phyloP scores from a whole-genome alignment of 2,797 vertebrate genomes.

The Myripristis jacobus region DNA sequence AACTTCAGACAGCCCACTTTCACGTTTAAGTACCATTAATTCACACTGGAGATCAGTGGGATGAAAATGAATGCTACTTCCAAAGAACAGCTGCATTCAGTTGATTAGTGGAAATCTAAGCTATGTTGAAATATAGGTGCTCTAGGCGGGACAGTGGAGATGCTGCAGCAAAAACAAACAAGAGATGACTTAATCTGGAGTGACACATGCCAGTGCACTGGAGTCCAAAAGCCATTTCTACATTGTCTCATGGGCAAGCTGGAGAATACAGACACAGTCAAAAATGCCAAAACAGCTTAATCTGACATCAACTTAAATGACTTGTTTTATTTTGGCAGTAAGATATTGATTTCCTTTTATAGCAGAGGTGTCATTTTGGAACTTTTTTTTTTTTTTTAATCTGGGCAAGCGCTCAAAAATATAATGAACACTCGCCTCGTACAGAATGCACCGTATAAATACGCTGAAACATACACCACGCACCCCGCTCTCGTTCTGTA shows the following conservation, averaged over 20 bases:
- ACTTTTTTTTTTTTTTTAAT: too few species aligned
- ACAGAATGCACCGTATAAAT: neutral
- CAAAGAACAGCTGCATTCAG: neutral
- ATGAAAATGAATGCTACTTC: neutral
- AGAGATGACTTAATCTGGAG: constrained; percentile 29
- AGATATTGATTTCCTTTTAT: constrained; percentile 15
- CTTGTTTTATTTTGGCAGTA: constrained; percentile 17
- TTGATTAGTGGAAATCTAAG: constrained; percentile 12
- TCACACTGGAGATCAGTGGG: neutral
- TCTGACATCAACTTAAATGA: constrained; percentile 13
- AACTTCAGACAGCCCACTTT: constrained; percentile 58
- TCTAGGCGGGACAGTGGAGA: neutral
- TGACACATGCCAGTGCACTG: constrained; percentile 17
- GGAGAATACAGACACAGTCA: neutral
- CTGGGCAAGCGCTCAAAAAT: neutral
- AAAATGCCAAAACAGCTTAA: neutral
- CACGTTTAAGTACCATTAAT: neutral
- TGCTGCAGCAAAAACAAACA: neutral
- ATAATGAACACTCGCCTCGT: neutral
- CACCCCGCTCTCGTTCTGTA: neutral
- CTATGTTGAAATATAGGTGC: neutral
- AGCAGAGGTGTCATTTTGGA: neutral
- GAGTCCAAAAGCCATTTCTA: constrained; percentile 7
- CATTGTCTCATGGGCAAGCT: neutral
- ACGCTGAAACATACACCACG: constrained; percentile 5